Base-by-base conservation (phyloP, 2,797 vertebrate species). In the Coluber constrictor region DNA sequence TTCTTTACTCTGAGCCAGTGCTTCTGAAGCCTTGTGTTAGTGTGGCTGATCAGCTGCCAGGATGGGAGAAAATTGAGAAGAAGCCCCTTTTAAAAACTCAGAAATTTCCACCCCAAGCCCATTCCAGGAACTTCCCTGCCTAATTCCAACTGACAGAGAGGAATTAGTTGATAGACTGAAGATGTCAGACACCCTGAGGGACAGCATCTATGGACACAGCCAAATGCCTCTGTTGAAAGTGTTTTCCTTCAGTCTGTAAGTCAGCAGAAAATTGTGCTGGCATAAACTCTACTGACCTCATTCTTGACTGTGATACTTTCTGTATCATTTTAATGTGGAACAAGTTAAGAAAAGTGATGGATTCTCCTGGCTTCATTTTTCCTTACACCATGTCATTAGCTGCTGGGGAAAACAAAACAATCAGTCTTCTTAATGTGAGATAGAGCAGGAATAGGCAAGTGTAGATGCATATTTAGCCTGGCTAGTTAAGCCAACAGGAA, bases 281-380 rank as follows among this genome's bases (percentile, higher is more conserved):
- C 20, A 83, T 83, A 83, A 83, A 83, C 9, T 83, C 20, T 25
- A 47, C 20, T 83, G 74, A 47, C 10, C 23, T 93, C 37, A 83
- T 83, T 83, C 74, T 83, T 83, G 74, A 25, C 37, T 83, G 74
- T 47, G 74, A 83, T 83, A 47, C 37, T 91, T 12, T n/a, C 86
- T 94, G n/a, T 37, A 1, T 92, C 86, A 95, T n/a, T 92, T 92
- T 92, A 23, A 91, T 88, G 3, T 90, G 74, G 74, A 83, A 83
- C 74, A 47, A 83, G 74, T 83, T 83, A 47, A 83, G 37, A 83
- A 83, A 83, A 47, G 20, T 83, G 74, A 47, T 83, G 37, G 32
- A 83, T 83, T 83, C 37, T 83, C 74, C 9, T 83, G 37, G 37
- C 37, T 43, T 83, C 20, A 47, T 83, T 74, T 74, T 74, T 20